Conservation (phyloP, 2,888 invertebrate species). For the Campaea margaritaria region DNA sequence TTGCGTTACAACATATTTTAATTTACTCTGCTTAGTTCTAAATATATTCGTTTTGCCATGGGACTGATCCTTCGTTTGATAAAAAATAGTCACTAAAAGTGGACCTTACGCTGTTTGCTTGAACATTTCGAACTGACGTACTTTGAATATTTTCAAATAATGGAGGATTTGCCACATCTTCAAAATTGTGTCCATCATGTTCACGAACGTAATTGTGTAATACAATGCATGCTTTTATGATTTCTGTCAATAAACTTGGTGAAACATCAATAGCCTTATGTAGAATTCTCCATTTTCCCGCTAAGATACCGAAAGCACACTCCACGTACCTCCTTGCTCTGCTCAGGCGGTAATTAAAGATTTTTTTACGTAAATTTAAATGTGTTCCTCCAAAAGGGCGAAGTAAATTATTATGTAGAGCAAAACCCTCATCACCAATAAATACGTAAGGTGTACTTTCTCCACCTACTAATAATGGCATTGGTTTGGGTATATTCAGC, state of each 20-base stretch:
- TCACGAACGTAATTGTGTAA: slow-evolving; percentile 44
- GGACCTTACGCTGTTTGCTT: too few species aligned
- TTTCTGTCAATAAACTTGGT: slow-evolving; percentile 42
- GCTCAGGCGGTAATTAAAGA: slow-evolving; percentile 51
- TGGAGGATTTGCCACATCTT: not conserved
- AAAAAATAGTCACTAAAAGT: too few species aligned
- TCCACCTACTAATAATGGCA: too few species aligned
- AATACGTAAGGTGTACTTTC: slow-evolving; percentile 41
- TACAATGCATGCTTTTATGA: slow-evolving; percentile 43
- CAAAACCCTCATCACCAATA: slow-evolving; percentile 51
- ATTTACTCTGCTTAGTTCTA: too few species aligned
- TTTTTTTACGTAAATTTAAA: slow-evolving; percentile 42
- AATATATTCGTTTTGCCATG: too few species aligned
- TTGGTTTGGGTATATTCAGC: slow-evolving; percentile 41
- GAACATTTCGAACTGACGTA: too few species aligned
- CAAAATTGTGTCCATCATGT: slow-evolving; percentile 40
- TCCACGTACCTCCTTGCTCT: slow-evolving; percentile 46
- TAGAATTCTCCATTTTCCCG: slow-evolving; percentile 48
- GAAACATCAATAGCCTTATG: slow-evolving; percentile 41
- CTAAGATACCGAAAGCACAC: slow-evolving; percentile 42
- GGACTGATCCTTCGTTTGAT: too few species aligned
- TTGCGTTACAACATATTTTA: too few species aligned
- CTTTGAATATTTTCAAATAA: too few species aligned
- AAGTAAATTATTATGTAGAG: slow-evolving; percentile 46
- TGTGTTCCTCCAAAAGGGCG: slow-evolving; percentile 45